Evolutionary conservation across 2,113 vertebrate species (phyloP).

Genomic region (Lathamus discolor): DNA sequence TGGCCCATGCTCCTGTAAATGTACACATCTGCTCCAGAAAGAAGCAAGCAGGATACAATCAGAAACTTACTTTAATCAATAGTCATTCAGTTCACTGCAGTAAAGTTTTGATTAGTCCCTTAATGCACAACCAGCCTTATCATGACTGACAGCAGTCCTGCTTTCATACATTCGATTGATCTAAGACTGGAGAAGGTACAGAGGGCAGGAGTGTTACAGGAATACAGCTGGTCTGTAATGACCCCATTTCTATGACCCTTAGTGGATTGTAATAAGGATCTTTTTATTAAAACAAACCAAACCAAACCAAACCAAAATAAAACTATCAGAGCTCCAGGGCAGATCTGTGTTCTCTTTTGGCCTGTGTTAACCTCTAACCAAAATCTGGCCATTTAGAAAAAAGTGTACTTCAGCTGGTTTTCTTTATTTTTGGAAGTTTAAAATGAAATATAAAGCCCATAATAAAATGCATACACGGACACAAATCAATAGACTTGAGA

Average conservation of each 20-base stretch:
- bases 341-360: constrained; percentile 40
- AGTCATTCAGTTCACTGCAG: not conserved
- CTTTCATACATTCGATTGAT: not conserved
- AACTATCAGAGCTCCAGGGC: constrained; percentile 37
- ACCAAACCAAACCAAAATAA: constrained; percentile 14
- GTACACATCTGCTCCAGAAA: not conserved
- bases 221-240: not conserved
- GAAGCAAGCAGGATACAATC: not conserved
- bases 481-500: constrained; percentile 22
- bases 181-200: not conserved
- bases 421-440: constrained; percentile 54
- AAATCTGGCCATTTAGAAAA: constrained; percentile 23
- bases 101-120: not conserved
- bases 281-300: constrained; percentile 44
- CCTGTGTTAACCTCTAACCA: constrained; percentile 37
- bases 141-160: not conserved
- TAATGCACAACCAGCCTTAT: not conserved
- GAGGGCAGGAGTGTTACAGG: not conserved
- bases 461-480: constrained; percentile 58
- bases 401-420: constrained; percentile 40
- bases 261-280: constrained; percentile 17
- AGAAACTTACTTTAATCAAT: not conserved
- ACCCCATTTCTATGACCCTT: not conserved
- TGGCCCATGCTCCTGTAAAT: not conserved
- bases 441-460: constrained; percentile 57